Conservation (phyloP, 30 jellyfish, hydroid and myxozoan species). For the Calvadosia cruxmelitensis region DNA sequence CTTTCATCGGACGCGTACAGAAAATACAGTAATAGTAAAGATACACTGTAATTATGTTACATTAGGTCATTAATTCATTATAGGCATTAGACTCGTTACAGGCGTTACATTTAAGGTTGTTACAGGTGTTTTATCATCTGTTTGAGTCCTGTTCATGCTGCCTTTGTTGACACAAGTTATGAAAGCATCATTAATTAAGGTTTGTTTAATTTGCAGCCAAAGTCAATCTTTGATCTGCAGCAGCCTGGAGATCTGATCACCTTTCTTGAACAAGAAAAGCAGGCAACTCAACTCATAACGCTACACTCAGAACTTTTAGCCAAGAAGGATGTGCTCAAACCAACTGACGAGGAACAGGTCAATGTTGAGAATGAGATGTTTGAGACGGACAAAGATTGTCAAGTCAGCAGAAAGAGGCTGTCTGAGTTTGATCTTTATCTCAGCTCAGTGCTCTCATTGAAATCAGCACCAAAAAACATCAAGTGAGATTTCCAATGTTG, state of each 20-base stretch:
- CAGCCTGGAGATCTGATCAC: conserved; percentile 76
- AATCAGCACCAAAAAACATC: conserved; percentile 26
- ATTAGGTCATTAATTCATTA: too few species aligned
- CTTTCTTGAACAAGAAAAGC: conserved; percentile 67
- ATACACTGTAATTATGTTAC: too few species aligned
- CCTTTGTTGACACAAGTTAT: too few species aligned
- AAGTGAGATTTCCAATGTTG: conserved; percentile 38
- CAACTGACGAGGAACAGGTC: conserved; percentile 65
- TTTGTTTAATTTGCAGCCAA: conserved; percentile 59
- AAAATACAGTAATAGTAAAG: too few species aligned
- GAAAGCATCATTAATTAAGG: too few species aligned
- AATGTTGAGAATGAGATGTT: conserved; percentile 69
- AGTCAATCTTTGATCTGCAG: conserved; percentile 53
- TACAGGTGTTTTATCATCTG: neutral
- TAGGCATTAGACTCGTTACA: too few species aligned
- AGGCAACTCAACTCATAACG: conserved; percentile 41
- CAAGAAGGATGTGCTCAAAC: conserved; percentile 41
- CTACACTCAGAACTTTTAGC: conserved; percentile 60
- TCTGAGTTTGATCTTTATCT: conserved; percentile 73
- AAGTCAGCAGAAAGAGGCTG: conserved; percentile 48
- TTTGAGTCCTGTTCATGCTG: too few species aligned
- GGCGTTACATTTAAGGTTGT: too few species aligned
- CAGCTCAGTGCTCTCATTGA: conserved; percentile 63
- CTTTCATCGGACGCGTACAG: too few species aligned
- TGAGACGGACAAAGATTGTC: conserved; percentile 61